Base-by-base conservation (phyloP, 2,888 invertebrate species). In the Uropetala carovei region DNA sequence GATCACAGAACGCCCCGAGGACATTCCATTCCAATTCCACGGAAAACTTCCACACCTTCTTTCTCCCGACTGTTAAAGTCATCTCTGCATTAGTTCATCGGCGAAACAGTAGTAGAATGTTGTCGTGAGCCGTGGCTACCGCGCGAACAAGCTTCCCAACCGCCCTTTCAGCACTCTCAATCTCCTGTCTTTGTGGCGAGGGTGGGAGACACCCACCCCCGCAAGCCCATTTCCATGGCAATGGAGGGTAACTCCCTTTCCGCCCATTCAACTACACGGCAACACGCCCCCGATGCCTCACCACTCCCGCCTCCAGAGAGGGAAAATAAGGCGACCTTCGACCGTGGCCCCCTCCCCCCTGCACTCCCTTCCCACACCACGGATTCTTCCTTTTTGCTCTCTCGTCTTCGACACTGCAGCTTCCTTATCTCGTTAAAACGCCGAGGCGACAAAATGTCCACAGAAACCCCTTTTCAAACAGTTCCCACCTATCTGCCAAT, bases 241-340 rank as follows among this genome's bases (percentile, higher is more conserved):
- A 27, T 27, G 59, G 86, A 86, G 59, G 86, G 59, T 60, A 59
- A 59, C 86, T 86, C 86, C 86, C 86, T 86, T 86, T 86, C 86
- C 86, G 86, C 86, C 86, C 86, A 86, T 86, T 86, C 86, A 86
- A 86, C 58, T 30, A 16, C 27, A 86, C 30, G 60, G 60, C 27
- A 27, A 60, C 86, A 85, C 86, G 86, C 60, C 60, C 86, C 30
- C 86, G 30, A 27, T 85, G 56, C 59, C 85, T 85, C 85, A 13
- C 59, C 22, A 58, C 58, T 11, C 85, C 85, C 83, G 83, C 7
- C 83, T 58, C n/a, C 64, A n/a, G 14, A n/a, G 14, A 64, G 14
- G 64, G 64, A 64, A 64, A 18, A 64, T 64, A n/a, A n/a, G 64
- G 85, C n/a, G 85, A 10, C 58, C 58, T 85, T 22, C 16, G 58